Evolutionary conservation across 2,797 vertebrate species (phyloP).

Genomic region (Crenichthys baileyi): DNA sequence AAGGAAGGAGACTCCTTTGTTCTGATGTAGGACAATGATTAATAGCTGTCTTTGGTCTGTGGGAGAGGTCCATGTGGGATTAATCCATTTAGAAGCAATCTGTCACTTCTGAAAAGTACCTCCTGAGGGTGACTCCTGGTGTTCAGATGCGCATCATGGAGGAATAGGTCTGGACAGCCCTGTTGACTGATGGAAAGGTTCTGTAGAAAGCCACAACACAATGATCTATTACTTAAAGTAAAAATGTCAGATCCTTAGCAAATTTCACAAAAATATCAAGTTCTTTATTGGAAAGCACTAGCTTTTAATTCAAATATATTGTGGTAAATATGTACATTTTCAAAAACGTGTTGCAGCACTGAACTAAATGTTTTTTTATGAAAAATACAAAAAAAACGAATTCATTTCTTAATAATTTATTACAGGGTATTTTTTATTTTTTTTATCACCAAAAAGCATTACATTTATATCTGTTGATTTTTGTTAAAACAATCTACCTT

Average conservation of each 20-base stretch:
- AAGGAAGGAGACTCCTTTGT: constrained; percentile 58
- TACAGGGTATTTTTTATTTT: neutral
- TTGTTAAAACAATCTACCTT: neutral
- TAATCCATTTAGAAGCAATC: constrained; percentile 43
- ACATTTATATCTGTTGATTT: neutral
- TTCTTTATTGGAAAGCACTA: too few relatives aligned
- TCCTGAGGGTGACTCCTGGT: constrained; percentile 20
- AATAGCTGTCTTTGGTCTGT: constrained; percentile 64
- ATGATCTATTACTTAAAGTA: neutral
- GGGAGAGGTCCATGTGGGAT: constrained; percentile 46
- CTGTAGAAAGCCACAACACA: neutral
- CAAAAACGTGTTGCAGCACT: neutral
- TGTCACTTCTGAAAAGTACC: constrained; percentile 45
- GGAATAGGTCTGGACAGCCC: constrained; percentile 29
- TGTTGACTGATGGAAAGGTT: constrained; percentile 21
- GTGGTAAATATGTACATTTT: neutral
- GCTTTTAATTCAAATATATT: neutral
- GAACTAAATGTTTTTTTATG: neutral
- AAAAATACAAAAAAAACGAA: too few relatives aligned
- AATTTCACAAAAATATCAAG: too few relatives aligned
- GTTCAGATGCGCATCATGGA: constrained; percentile 36
- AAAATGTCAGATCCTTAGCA: too few relatives aligned
- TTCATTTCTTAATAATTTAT: neutral
- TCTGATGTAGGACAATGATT: constrained; percentile 62
- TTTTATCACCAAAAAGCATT: neutral